Evolutionary conservation across 2,113 vertebrate species (phyloP), one percentile per base, ranked within the genome.

Genomic region (Lutjanus erythropterus): DNA sequence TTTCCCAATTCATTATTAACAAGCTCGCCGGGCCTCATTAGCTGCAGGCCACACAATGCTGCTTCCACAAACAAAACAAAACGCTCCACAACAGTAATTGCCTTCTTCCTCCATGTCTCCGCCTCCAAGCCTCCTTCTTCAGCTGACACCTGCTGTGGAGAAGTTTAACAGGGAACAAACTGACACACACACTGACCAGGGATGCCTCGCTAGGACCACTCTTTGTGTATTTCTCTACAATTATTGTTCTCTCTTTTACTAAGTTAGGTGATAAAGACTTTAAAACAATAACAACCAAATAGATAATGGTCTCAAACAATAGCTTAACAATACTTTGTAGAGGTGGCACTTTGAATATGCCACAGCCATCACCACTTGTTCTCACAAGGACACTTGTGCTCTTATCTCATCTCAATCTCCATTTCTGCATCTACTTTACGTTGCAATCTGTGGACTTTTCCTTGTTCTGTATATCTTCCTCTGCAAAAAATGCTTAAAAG

Each of bases 21-120:
- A 78, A 89, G 89, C 90, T 93, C 74, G 68, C 78, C 11, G 81
- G 89, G 88, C 77, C 91, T 94, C 92, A 93, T 93, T 93, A 94
- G 86, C 85, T 84, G 73, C 75, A 69, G 71, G 86, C 79, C 87
- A 89, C 83, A 93, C 89, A 87, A 85, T 86, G 74, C 86, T 68
- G 87, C 90, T 80, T 84, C 78, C 83, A 89, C 84, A 91, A 92
- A 90, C 89, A 93, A 87, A 93, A 89, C 89, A 86, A 82, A 89
- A 91, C 1, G 74, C 81, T 78, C 80, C 89, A 75, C 83, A 86
- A 89, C 86, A 90, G 76, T 91, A 94, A 93, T 93, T 91, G 89
- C 89, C 84, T 91, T 90, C 79, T 92, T 86, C 75, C 78, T 80
- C 78, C 52, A 47, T 80, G 86, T 86, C 86, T 86, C 80, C 70